Evolutionary conservation across 2,113 vertebrate species (phyloP).

Genomic region (Notothenia coriiceps): DNA sequence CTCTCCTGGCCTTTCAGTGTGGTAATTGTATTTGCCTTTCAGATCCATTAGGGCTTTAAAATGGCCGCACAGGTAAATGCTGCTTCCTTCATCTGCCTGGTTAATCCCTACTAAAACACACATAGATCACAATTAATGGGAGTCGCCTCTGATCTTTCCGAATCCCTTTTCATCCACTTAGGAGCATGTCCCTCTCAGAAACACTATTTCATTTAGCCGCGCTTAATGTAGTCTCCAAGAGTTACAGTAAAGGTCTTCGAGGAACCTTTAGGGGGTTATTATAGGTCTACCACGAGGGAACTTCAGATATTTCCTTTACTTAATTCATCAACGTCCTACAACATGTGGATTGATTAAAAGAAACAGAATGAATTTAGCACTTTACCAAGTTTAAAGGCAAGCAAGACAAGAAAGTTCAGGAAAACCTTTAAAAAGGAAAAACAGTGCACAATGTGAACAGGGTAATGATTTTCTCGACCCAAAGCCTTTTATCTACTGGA

Average conservation of each 20-base stretch:
- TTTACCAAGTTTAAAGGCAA: neutral
- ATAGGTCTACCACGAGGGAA: constrained; percentile 7
- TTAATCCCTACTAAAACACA: constrained; percentile 67
- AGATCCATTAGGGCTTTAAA: constrained; percentile 23
- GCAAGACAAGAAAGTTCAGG: too few species aligned
- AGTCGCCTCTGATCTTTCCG: constrained; percentile 11
- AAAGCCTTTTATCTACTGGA: too few species aligned
- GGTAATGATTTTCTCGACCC: too few species aligned
- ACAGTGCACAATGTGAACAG: too few species aligned
- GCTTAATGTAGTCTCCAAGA: constrained; percentile 44
- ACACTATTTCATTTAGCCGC: constrained; percentile 5
- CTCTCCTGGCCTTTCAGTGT: neutral
- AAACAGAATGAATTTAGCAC: neutral
- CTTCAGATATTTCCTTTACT: neutral
- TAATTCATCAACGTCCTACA: constrained; percentile 17
- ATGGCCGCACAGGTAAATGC: constrained; percentile 37
- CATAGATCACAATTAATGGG: constrained; percentile 61
- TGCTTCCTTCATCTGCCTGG: constrained; percentile 38
- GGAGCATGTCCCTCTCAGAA: constrained; percentile 13
- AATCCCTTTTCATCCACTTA: constrained; percentile 44
- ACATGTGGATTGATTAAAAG: constrained; percentile 3
- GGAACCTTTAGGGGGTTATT: constrained; percentile 44
- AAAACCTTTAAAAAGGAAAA: too few species aligned
- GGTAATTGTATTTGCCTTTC: constrained; percentile 44
- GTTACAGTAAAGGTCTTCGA: constrained; percentile 11